Conservation (phyloP, 2,888 invertebrate genomes). For the Agonopterix arenella region DNA sequence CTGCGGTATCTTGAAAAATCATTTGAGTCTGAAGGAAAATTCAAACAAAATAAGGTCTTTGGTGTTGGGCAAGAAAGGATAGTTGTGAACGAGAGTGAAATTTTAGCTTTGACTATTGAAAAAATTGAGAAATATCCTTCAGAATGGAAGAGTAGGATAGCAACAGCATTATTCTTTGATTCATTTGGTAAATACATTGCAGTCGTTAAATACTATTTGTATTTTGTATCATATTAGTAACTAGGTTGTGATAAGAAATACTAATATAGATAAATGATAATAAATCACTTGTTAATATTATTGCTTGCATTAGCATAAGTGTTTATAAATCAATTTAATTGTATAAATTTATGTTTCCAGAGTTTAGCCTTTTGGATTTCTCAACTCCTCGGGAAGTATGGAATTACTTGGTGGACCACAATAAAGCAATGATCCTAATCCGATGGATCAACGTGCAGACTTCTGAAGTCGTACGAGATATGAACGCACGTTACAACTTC, state of each 20-base stretch:
- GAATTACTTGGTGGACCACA: slow-evolving; percentile 77
- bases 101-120: slow-evolving; percentile 65
- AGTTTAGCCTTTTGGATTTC: slow-evolving; percentile 67
- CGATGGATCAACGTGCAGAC: slow-evolving; percentile 79
- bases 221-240: not conserved
- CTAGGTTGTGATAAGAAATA: not conserved
- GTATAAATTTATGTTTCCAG: slow-evolving; percentile 45
- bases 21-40: slow-evolving; percentile 64
- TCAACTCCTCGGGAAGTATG: slow-evolving; percentile 74
- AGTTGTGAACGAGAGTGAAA: slow-evolving; percentile 66
- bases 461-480: slow-evolving; percentile 65
- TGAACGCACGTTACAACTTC: slow-evolving; percentile 64
- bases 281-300: not conserved
- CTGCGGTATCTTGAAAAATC: slow-evolving; percentile 62
- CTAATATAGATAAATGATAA: not conserved
- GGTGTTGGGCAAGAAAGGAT: slow-evolving; percentile 53
- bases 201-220: not conserved
- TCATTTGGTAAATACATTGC: slow-evolving; percentile 60
- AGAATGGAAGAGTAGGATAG: slow-evolving; percentile 75
- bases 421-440: slow-evolving; percentile 76
- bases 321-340: not conserved
- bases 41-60: slow-evolving; percentile 71
- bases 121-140: slow-evolving; percentile 58
- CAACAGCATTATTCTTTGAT: slow-evolving; percentile 75
- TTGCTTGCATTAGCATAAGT: not conserved